Evolutionary conservation across 2,797 vertebrate species (phyloP).

Genomic region (Allobates femoralis): DNA sequence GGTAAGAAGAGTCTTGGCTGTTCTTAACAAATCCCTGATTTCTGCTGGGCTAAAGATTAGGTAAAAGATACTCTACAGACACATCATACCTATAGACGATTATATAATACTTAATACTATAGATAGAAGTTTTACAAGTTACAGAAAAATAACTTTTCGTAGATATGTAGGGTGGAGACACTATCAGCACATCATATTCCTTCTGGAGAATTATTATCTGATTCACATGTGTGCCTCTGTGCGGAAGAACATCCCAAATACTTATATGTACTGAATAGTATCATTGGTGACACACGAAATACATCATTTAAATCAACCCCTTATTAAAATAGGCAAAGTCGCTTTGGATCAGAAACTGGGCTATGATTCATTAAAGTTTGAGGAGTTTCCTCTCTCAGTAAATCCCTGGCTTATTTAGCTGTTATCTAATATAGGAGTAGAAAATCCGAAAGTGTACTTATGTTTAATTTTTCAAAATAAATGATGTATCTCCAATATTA

Average conservation of each 20-base stretch:
- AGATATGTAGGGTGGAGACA: constrained; percentile 37
- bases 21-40: too few relatives aligned
- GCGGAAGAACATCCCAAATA: constrained; percentile 37
- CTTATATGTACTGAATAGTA: constrained; percentile 29
- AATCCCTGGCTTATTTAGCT: constrained; percentile 15
- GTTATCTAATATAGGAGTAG: constrained; percentile 3
- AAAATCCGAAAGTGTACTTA: background rate
- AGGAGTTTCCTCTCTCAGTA: constrained; percentile 39
- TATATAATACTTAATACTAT: background rate
- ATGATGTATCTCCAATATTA: background rate
- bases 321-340: constrained; percentile 49
- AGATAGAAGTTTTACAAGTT: background rate
- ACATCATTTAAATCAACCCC: constrained; percentile 34
- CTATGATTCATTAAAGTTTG: constrained; percentile 39
- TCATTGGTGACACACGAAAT: constrained; percentile 44
- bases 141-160: constrained; percentile 42
- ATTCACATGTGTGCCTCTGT: constrained; percentile 44
- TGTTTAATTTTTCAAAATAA: background rate
- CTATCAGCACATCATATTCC: constrained; percentile 58
- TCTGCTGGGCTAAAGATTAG: background rate
- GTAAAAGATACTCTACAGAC: background rate
- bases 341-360: constrained; percentile 25
- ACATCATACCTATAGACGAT: background rate
- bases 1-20: too few relatives aligned
- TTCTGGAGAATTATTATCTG: constrained; percentile 41